Evolutionary conservation across 1,140 invertebrate species (phyloP), one percentile per base, ranked within the genome.

Genomic region (Kradibia gibbosae): DNA sequence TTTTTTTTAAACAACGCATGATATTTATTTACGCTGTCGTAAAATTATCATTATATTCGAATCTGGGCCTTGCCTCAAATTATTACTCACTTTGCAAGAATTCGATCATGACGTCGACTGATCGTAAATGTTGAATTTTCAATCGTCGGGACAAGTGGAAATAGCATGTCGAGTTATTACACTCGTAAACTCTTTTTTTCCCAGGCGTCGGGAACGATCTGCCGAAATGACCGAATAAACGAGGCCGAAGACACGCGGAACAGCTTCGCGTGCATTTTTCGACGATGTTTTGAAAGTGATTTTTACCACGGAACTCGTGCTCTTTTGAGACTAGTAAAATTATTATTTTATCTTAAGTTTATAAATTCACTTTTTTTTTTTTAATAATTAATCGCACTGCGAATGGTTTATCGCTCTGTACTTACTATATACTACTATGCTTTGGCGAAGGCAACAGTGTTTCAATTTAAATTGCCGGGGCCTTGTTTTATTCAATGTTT

Each of bases 161-260:
- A 84, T 80, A 82, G 83, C 77, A 71, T 70, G 77, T 60, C 83
- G 80, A 84, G 83, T 82, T 84, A 82, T 82, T 84, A 76, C 83
- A 79, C 76, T 84, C 83, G 80, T 83, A 83, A 82, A 84, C 17
- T 82, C 73, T 80, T 81, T 79, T 57, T 80, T 74, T 34, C 50
- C 65, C 48, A 36, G 34, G 50, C 57, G 55, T 60, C 22, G 75
- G 73, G 62, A 83, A 83, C 70, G 75, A 81, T 78, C 81, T 55
- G 80, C 71, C 78, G 82, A 82, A 83, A 84, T 78, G 79, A 72
- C 73, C 50, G 53, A 83, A 42, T 85, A 84, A 85, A 84, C 83
- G 83, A 85, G 81, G 70, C 72, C 78, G 84, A 82, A 83, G 84
- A 83, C 82, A 85, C 76, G 74, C 78, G 72, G 57, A 71, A 80